Evolutionary conservation across 2,888 invertebrate species (phyloP).

Genomic region (Beris morrisii): DNA sequence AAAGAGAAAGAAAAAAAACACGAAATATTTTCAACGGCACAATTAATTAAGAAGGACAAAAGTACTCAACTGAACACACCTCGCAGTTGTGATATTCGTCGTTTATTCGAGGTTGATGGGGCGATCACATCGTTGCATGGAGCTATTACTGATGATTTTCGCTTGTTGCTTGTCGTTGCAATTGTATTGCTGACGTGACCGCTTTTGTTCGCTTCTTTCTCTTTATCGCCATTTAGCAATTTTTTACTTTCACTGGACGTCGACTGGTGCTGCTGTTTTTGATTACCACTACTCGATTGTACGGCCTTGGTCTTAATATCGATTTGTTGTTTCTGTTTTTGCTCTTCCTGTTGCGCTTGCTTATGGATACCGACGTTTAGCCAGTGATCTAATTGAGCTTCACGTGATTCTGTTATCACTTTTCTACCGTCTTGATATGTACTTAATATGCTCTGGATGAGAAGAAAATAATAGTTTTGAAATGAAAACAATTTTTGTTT

Average conservation of each 20-base stretch:
- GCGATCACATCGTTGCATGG: neutral
- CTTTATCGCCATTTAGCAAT: conserved; percentile 46
- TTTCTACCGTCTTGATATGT: conserved; percentile 52
- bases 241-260: conserved; percentile 38
- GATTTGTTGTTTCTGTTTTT: conserved; percentile 23
- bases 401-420: conserved; percentile 60
- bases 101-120: conserved; percentile 30
- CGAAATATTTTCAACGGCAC: neutral
- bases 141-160: conserved; percentile 19
- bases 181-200: neutral
- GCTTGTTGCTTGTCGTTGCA: neutral
- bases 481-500: too few relatives aligned
- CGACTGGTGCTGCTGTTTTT: conserved; percentile 18
- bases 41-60: neutral
- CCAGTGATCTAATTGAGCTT: conserved; percentile 67
- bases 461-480: conserved; percentile 26
- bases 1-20: neutral
- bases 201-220: conserved; percentile 39
- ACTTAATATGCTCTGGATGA: conserved; percentile 43
- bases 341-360: conserved; percentile 45
- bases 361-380: conserved; percentile 58
- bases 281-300: conserved; percentile 8
- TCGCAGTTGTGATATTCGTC: conserved; percentile 37
- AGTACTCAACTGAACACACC: conserved; percentile 15
- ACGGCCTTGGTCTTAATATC: conserved; percentile 9